Conservation (phyloP, 1,140 invertebrate species). For the Brachionus asplanchnoidis region DNA sequence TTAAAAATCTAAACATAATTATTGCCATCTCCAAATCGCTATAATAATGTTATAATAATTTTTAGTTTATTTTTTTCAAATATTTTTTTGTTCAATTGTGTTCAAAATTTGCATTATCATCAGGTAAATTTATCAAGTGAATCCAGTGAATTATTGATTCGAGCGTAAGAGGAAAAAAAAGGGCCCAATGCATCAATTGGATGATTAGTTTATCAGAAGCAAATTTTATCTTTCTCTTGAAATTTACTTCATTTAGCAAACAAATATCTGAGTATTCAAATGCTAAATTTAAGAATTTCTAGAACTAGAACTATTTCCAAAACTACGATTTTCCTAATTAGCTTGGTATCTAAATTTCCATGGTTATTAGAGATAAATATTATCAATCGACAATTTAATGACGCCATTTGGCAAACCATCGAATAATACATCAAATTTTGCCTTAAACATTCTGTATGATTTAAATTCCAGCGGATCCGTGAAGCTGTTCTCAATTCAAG, state of each 20-base stretch:
- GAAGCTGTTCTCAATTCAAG: no score
- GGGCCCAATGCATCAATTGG: not conserved
- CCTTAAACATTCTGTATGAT: no score
- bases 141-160: not conserved
- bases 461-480: no score
- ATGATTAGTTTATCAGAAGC: not conserved
- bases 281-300: not conserved
- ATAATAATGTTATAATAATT: not conserved
- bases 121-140: not conserved
- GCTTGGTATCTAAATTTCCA: not conserved
- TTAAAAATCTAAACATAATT: not conserved
- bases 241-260: not conserved
- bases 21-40: not conserved
- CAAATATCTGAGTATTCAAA: not conserved
- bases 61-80: not conserved
- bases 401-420: not conserved
- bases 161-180: not conserved
- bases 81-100: not conserved
- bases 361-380: not conserved
- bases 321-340: not conserved
- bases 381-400: not conserved
- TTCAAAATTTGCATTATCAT: not conserved
- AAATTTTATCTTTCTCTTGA: not conserved
- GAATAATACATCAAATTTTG: no score
- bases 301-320: not conserved